Base-by-base conservation (phyloP, 2,113 vertebrate species). In the Daubentonia madagascariensis region DNA sequence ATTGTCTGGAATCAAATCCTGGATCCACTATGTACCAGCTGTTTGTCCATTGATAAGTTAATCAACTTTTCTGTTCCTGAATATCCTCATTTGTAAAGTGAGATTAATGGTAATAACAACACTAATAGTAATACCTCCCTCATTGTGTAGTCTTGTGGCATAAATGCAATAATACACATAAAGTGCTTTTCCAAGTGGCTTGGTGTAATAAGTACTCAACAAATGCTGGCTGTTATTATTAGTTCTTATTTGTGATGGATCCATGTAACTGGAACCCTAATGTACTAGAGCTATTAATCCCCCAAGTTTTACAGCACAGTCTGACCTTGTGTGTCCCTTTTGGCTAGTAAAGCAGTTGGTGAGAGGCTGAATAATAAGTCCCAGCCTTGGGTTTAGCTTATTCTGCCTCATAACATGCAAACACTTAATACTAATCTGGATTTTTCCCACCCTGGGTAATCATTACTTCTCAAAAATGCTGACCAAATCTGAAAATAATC, bases 401-500 rank as follows among this genome's bases (percentile, higher is more conserved):
- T 85, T 89, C 94, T 96, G 84, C 75, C 87, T 96, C 67, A 52
- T 97, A 97, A 97, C 81, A 96, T 79, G 92, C 92, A 94, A 96
- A 85, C 48, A 91, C 96, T 97, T 98, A 96, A 96, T 95, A 98
- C 94, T 97, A 97, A 98, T 96, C 87, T 96, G 92, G 90, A 96
- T 65, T 97, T 98, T 94, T 96, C 97, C 98, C 97, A 97, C 97
- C 76, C 96, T 92, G 85, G 79, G 86, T 97, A 95, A 96, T 97
- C 97, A 97, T 96, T 98, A 94, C 95, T 93, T 96, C 68, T 95
- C 85, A 97, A 89, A 98, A 98, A 97, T 95, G 96, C 95, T 98
- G 96, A 97, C 95, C 87, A 85, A 97, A 95, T 98, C 92, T 97
- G 96, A 98, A 98, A 97, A 98, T 97, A 97, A 96, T 97, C 97